Conservation (phyloP, 1,140 invertebrate genomes). For the Heliconius hewitsoni region DNA sequence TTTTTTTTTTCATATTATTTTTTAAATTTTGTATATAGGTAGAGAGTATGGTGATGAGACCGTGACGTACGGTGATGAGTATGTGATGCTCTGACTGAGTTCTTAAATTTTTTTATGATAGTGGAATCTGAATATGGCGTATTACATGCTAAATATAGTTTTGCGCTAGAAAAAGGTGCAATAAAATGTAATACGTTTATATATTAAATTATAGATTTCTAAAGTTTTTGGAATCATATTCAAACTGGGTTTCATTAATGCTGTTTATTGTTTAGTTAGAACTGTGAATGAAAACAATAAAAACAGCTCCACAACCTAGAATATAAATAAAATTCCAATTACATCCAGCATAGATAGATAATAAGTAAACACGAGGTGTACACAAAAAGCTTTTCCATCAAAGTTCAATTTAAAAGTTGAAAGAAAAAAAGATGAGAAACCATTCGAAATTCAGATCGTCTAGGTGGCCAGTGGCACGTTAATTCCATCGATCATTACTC, state of each 20-base stretch:
- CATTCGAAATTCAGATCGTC: constrained; percentile 68
- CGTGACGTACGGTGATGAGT: not conserved
- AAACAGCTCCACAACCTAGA: not conserved
- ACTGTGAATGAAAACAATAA: no score
- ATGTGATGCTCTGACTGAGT: not conserved
- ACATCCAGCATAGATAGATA: not conserved
- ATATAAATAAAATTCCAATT: not conserved
- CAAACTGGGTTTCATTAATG: no score
- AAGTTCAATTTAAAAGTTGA: constrained; percentile 29
- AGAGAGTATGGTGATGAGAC: not conserved
- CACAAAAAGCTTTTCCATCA: constrained; percentile 23
- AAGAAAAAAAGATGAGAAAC: constrained; percentile 29
- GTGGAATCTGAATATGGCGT: not conserved
- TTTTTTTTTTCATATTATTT: not conserved
- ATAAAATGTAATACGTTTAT: not conserved
- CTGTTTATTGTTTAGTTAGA: no score
- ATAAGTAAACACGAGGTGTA: constrained; percentile 14
- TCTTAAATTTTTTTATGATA: not conserved
- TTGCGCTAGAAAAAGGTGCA: not conserved
- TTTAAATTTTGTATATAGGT: not conserved
- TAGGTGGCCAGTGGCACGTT: constrained; percentile 67
- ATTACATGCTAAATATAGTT: no score
- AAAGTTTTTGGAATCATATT: no score
- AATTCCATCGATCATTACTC: constrained; percentile 80
- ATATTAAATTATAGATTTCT: no score